These are phyloP conservation scores for Drosophila seclusa DNA, from an alignment of 2,888 invertebrate species.

Conservation along the genomic window DNA sequence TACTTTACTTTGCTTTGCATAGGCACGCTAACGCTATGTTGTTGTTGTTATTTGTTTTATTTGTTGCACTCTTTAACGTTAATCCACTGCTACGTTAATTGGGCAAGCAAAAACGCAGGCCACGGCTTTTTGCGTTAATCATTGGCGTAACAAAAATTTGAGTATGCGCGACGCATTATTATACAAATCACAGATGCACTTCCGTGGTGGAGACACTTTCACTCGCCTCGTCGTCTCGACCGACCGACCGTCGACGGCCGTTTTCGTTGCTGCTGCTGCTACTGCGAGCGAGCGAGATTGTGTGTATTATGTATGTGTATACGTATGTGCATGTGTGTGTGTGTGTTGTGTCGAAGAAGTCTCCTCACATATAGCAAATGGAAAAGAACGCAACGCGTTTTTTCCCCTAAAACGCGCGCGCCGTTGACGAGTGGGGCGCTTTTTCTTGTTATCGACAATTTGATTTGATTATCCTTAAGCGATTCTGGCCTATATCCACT, in stretches of 20 bases:
- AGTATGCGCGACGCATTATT: constrained; percentile 80
- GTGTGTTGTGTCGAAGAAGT: constrained; percentile 56
- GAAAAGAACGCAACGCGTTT: constrained; percentile 79
- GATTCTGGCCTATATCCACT: constrained; percentile 26
- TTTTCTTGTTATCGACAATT: constrained; percentile 30
- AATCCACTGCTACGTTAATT: constrained; percentile 35
- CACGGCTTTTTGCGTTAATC: constrained; percentile 51
- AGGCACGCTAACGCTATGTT: constrained; percentile 8
- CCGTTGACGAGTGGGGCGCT: constrained; percentile 51
- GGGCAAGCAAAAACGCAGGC: constrained; percentile 49
- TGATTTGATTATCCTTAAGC: constrained; percentile 37
- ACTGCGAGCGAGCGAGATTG: constrained; percentile 26
- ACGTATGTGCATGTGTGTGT: constrained; percentile 32
- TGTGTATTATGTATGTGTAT: constrained; percentile 30
- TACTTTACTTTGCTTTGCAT: constrained; percentile 13
- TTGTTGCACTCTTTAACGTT: constrained; percentile 31
- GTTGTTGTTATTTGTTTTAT: constrained; percentile 14
- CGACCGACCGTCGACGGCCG: constrained; percentile 44
- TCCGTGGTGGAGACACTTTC: constrained; percentile 74
- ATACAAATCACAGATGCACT: constrained; percentile 79
- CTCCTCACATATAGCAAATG: constrained; percentile 62
- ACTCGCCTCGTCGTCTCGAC: constrained; percentile 68
- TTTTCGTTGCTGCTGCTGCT: constrained; percentile 56
- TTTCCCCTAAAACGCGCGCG: constrained; percentile 64
- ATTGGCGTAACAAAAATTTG: constrained; percentile 75